Evolutionary conservation across 2,888 invertebrate species (phyloP), one percentile per base, ranked within the genome.

Genomic region (Drosophila testacea): DNA sequence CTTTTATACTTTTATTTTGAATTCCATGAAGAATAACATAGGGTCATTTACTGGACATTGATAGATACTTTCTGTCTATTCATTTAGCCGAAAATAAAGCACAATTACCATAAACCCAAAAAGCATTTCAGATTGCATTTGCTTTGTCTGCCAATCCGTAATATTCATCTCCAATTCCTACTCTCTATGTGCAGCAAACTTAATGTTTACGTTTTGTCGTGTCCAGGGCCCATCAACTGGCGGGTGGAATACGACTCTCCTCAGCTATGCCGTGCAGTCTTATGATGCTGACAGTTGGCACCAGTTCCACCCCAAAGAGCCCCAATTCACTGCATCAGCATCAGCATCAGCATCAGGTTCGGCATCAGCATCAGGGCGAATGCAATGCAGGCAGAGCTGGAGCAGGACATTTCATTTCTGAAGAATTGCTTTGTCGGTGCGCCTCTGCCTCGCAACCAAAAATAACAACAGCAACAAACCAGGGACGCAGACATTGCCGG

Each of bases 401-500:
- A 66, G 62, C 83, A 86, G 87, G 79, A 80, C 89, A 86, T 89
- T 84, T 83, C 81, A 86, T 86, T 83, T 84, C 89, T 89, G 88
- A 88, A 88, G 88, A 89, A 88, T 88, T 84, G 88, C 83, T 88
- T 87, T 89, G 88, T 81, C 81, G 77, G 69, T 69, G 50, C 52
- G 61, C 50, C 76, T 54, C 68, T 50, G 71, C 55, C 76, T 67
- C 79, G 42, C 69, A 59, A 22, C 69, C 81, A 77, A 83, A 46
- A 83, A 78, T 60, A 79, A 78, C 71, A 80, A 62, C 61, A 59
- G 32, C 60, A 64, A 47, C 51, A 67, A 59, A 42, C 42, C 52
- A 69, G 47, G 44, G 41, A 55, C 41, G 77, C 77, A 70, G 76
- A 69, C 75, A 61, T 27, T 46, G 74, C 70, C 78, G 41, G 68